A percentile compares a stretch with the other conserved stretches of the same genome.
phyloP scores from a whole-genome alignment of 2,888 invertebrate species.

The Chesias legatella region DNA sequence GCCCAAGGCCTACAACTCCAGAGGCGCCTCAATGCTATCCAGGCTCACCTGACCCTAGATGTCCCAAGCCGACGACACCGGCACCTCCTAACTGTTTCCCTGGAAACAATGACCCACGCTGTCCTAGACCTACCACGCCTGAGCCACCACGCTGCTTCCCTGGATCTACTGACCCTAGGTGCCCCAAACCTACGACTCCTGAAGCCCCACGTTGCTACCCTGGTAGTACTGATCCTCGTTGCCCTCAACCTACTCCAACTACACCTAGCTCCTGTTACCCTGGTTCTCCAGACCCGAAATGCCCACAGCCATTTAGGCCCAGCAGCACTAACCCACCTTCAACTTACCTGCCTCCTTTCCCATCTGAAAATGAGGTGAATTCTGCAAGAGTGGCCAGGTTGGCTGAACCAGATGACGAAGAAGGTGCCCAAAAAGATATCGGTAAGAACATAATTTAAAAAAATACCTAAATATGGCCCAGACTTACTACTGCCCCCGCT shows the following conservation, averaged over 20 bases:
- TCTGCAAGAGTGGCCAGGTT: constrained; percentile 47
- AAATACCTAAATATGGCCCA: too few species aligned
- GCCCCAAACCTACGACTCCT: constrained; percentile 37
- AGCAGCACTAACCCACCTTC: constrained; percentile 66
- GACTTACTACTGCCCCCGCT: too few species aligned
- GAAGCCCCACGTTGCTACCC: constrained; percentile 35
- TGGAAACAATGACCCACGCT: constrained; percentile 18
- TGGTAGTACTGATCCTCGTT: constrained; percentile 32
- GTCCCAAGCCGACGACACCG: constrained; percentile 18
- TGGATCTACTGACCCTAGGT: constrained; percentile 38
- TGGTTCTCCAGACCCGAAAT: constrained; percentile 62
- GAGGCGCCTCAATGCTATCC: constrained; percentile 41
- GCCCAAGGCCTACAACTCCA: constrained; percentile 39
- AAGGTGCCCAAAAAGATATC: constrained; percentile 48
- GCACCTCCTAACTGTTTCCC: constrained; percentile 19
- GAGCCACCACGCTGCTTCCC: constrained; percentile 35
- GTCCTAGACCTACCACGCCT: constrained; percentile 29
- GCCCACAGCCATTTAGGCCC: constrained; percentile 65
- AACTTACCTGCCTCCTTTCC: constrained; percentile 72
- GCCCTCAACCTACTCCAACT: constrained; percentile 34
- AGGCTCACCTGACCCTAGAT: constrained; percentile 13
- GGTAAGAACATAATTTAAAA: constrained; percentile 41
- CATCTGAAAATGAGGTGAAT: constrained; percentile 62
- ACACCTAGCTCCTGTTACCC: constrained; percentile 67
- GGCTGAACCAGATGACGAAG: constrained; percentile 48